A percentile compares a stretch with the other conserved stretches of the same genome.
Evolutionary conservation across 1,140 invertebrate genomes (phyloP).

Genomic region (Trissolcus basalis): DNA sequence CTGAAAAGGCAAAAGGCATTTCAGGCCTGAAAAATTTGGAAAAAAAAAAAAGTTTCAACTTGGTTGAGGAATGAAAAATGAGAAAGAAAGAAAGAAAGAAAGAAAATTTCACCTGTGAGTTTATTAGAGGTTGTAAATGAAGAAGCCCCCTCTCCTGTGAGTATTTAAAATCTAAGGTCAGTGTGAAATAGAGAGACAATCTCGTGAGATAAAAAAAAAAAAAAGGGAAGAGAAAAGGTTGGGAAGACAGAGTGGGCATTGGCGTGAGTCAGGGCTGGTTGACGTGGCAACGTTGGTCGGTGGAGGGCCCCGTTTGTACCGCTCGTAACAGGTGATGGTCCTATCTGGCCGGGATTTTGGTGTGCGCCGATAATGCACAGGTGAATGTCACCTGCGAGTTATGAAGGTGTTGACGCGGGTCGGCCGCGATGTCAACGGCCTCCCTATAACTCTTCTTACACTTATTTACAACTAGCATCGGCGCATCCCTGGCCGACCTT

Average conservation of each 20-base stretch:
- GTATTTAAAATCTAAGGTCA: no score
- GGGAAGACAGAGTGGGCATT: conserved; percentile 5
- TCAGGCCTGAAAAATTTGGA: no score
- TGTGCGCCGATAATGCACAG: conserved; percentile 15
- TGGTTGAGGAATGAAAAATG: no score
- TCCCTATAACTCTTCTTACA: conserved; percentile 62
- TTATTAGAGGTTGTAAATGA: no score
- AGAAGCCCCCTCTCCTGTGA: no score
- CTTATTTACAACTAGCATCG: conserved; percentile 63
- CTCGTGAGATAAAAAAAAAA: conserved; percentile 7
- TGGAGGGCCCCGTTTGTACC: conserved; percentile 27
- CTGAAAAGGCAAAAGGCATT: no score
- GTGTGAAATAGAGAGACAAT: no score
- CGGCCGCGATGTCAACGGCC: conserved; percentile 60
- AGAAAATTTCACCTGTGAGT: no score
- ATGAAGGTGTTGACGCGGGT: neutral
- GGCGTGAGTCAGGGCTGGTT: conserved; percentile 28
- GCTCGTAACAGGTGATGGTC: conserved; percentile 51
- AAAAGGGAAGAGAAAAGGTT: conserved; percentile 16
- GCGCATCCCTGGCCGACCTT: conserved; percentile 70
- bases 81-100: no score
- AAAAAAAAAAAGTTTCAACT: no score
- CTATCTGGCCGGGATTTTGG: conserved; percentile 12
- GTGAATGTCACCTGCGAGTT: conserved; percentile 31
- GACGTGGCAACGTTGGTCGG: conserved; percentile 51